Conservation (phyloP, 2,797 vertebrate genomes). For the Trematomus bernacchii region DNA sequence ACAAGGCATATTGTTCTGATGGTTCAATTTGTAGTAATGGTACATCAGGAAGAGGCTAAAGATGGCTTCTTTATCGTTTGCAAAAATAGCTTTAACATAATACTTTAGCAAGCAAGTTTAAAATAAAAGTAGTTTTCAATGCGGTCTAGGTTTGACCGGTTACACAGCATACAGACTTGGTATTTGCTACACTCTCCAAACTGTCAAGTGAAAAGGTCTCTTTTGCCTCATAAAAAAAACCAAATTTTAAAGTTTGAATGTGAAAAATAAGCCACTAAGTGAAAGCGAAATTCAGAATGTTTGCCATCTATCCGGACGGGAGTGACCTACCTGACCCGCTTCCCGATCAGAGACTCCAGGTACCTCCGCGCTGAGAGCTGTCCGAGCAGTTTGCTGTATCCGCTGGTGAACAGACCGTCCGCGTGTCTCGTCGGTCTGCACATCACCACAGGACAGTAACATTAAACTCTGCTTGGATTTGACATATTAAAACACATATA, state of each 20-base stretch:
- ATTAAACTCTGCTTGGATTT: not conserved
- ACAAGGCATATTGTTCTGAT: not conserved
- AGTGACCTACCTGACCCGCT: constrained; percentile 89
- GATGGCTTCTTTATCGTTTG: not conserved
- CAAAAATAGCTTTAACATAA: not conserved
- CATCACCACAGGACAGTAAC: not conserved
- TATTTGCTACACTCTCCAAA: not conserved
- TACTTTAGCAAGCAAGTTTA: not conserved
- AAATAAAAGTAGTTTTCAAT: not conserved
- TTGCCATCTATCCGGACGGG: not conserved
- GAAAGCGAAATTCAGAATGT: not conserved
- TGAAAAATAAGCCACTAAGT: not conserved
- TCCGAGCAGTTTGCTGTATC: constrained; percentile 95
- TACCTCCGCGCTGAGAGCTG: constrained; percentile 94
- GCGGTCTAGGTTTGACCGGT: not conserved
- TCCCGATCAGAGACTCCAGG: constrained; percentile 95
- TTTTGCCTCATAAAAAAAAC: no score
- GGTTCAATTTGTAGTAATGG: not conserved
- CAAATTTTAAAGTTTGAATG: not conserved
- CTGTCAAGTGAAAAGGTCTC: no score
- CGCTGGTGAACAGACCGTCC: constrained; percentile 95
- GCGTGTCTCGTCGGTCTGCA: constrained; percentile 92
- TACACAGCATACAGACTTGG: no score
- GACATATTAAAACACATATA: not conserved
- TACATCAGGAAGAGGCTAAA: not conserved